These are phyloP conservation scores for Xestoiulus laeticollis DNA, from an alignment of 2,888 invertebrate species.

Conservation along the genomic window DNA sequence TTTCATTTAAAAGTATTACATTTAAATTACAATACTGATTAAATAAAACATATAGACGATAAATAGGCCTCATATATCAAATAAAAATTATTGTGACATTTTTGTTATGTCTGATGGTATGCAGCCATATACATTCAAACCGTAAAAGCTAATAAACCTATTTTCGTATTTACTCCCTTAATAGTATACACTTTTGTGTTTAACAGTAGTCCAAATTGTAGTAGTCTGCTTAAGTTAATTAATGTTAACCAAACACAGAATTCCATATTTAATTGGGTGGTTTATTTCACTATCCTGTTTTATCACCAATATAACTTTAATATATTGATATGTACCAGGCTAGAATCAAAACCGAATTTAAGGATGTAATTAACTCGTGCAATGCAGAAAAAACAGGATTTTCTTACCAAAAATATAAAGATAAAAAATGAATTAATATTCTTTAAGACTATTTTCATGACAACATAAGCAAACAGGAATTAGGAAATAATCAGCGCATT, in stretches of 20 bases:
- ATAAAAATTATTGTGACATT: background rate
- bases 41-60: background rate
- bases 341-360: background rate
- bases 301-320: background rate
- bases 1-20: no score
- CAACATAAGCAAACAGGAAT: background rate
- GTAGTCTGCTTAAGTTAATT: no score
- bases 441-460: background rate
- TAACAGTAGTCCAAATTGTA: no score
- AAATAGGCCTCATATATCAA: background rate
- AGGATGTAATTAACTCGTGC: background rate
- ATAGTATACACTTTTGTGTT: background rate
- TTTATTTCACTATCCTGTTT: background rate
- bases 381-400: background rate
- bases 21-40: no score
- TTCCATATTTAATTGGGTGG: no score
- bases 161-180: background rate
- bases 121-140: background rate
- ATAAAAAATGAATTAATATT: background rate
- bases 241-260: no score
- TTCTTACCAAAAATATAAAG: background rate
- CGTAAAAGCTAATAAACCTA: background rate
- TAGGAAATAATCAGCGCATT: background rate
- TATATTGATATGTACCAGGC: background rate
- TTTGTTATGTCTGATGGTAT: background rate